These are phyloP conservation scores for Melanitta fusca DNA, from an alignment of 2,797 vertebrate genomes.

Conservation along the genomic window DNA sequence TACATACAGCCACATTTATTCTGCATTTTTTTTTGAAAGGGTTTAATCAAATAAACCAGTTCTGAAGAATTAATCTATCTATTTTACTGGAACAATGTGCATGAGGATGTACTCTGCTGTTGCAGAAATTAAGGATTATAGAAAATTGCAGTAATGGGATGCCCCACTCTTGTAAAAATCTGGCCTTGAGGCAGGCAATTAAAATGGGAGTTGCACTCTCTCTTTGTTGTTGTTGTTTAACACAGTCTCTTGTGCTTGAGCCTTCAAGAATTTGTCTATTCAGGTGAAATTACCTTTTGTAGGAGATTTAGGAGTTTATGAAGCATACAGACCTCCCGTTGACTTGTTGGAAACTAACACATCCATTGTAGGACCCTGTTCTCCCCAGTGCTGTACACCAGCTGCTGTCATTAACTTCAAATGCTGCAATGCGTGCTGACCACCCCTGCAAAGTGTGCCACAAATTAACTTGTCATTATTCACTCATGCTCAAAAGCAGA, in stretches of 20 bases:
- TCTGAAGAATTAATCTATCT: not conserved
- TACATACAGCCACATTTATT: not conserved
- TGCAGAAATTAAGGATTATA: not conserved
- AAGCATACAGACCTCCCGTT: not conserved
- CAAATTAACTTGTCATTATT: not conserved
- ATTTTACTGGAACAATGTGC: not conserved
- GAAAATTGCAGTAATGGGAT: not conserved
- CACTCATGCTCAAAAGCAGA: not conserved
- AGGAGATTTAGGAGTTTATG: not conserved
- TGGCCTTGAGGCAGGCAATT: not conserved
- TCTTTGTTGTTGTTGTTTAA: not conserved
- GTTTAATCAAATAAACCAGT: not conserved
- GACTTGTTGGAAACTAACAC: not conserved
- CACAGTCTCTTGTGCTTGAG: not conserved
- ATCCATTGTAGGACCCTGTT: fast-evolving
- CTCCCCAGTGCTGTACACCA: not conserved
- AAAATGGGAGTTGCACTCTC: not conserved
- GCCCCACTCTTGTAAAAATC: not conserved
- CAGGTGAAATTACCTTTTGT: not conserved
- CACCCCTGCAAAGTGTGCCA: not conserved
- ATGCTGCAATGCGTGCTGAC: not conserved
- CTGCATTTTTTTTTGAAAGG: not conserved
- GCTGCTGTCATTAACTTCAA: not conserved
- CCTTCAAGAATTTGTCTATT: not conserved
- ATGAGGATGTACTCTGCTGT: not conserved